Base-by-base conservation (phyloP, 2,113 vertebrate genomes). In the Thinocorus orbignyianus region DNA sequence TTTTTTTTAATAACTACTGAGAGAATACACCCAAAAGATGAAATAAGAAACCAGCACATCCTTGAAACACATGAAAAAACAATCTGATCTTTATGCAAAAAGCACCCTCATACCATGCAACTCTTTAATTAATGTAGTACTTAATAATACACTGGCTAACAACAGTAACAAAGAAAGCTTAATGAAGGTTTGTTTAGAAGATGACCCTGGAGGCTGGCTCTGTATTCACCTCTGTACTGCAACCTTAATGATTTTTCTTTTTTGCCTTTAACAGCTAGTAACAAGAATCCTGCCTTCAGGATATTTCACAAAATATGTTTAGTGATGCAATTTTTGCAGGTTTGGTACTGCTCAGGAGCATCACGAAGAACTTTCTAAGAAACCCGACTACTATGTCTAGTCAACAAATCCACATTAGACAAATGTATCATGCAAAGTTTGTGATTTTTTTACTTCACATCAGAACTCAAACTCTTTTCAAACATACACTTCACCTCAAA, bases 81-180 rank as follows among this genome's bases (percentile, higher is more conserved):
- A 81, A 86, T 64, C 60, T 49, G 55, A 86, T 87, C 82, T 95
- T 88, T 48, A 33, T 51, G 55, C 65, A 86, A 79, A 93, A 96
- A 74, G 61, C 77, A 64, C 46, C 46, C 42, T 84, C 7, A 6
- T 68, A 92, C 62, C 61, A 74, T 6, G 37, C 72, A 88, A 81
- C 60, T 86, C 68, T 66, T 94, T 92, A 93, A 95, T 92, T 95
- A 88, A 84, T 2, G 3, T 35, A 93, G 55, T 55, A 89, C 64
- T 94, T 95, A 95, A 89, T 74, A 93, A 81, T 71, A 93, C 69
- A 78, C 73, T 86, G 68, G 54, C 52, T 95, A 93, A 92, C 64
- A 94, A 84, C 83, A 91, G 20, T 58, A 88, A 92, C 64, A 87
- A 88, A 91, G 65, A 91, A 85, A 28, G 52, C 48, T 92, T 91